phyloP scores from a whole-genome alignment of 2,888 invertebrate species.

The Rhingia rostrata region DNA sequence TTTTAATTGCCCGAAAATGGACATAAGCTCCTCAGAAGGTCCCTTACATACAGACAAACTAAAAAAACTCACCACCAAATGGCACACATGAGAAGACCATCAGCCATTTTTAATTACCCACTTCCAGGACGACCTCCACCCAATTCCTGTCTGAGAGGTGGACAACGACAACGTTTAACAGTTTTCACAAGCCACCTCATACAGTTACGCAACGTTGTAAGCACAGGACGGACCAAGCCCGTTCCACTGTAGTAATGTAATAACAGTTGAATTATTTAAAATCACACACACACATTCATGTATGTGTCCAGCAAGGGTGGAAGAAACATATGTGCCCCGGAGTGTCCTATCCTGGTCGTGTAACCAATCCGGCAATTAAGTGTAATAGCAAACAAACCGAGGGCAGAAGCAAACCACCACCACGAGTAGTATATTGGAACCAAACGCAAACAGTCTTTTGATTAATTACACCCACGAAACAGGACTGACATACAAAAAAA shows the following conservation, averaged over 20 bases:
- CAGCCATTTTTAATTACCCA: conserved; percentile 73
- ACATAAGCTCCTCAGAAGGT: conserved; percentile 44
- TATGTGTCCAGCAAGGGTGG: conserved; percentile 25
- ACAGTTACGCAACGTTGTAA: conserved; percentile 61
- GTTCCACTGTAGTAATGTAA: conserved; percentile 52
- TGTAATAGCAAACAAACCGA: conserved; percentile 69
- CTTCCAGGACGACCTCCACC: conserved; percentile 34
- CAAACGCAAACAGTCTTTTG: conserved; percentile 70
- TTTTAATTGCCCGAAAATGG: conserved; percentile 71
- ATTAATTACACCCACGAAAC: conserved; percentile 70
- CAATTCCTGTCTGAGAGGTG: conserved; percentile 35
- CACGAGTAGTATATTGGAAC: conserved; percentile 36
- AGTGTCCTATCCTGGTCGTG: conserved; percentile 56
- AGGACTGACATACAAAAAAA: conserved; percentile 4
- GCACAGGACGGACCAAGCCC: conserved; percentile 34
- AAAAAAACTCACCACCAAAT: background rate
- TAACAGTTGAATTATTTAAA: conserved; percentile 73
- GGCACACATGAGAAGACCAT: conserved; percentile 25
- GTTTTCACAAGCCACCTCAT: conserved; percentile 60
- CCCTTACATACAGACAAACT: conserved; percentile 3
- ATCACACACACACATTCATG: conserved; percentile 33
- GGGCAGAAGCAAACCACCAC: conserved; percentile 33
- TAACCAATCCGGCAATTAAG: conserved; percentile 74
- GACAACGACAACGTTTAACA: conserved; percentile 65
- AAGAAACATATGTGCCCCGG: conserved; percentile 47